A percentile compares a stretch with the other conserved stretches of the same genome.
These are phyloP conservation scores for Agrochola macilenta DNA, from an alignment of 2,888 invertebrate species.

Conservation along the genomic window DNA sequence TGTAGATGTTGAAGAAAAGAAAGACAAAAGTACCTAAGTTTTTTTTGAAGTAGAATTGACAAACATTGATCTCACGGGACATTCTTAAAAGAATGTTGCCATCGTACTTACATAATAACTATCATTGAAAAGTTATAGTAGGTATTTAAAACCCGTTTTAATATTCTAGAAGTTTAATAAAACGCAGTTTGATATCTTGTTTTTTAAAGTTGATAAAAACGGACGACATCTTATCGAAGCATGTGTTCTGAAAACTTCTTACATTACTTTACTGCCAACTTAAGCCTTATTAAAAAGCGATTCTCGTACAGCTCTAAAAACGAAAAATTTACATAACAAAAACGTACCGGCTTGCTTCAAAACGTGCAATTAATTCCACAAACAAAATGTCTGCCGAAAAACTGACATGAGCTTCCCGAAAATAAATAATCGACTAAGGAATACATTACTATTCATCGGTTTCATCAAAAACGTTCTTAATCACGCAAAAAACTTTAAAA, in stretches of 20 bases:
- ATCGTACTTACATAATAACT: too few relatives aligned
- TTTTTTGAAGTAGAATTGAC: neutral
- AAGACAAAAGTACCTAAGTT: neutral
- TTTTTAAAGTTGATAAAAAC: conserved; percentile 12
- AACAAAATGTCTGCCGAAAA: conserved; percentile 66
- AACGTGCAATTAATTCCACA: conserved; percentile 64
- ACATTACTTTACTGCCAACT: conserved; percentile 32
- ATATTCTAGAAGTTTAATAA: neutral
- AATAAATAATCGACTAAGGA: conserved; percentile 63
- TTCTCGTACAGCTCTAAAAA: conserved; percentile 52
- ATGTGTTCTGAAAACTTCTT: conserved; percentile 4
- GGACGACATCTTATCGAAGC: neutral
- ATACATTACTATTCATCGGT: conserved; percentile 80
- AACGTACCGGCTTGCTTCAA: conserved; percentile 49
- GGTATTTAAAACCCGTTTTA: neutral
- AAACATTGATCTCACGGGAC: neutral
- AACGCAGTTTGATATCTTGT: neutral
- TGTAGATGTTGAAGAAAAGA: neutral
- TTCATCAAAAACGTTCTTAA: conserved; percentile 72
- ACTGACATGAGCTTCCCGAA: conserved; percentile 72
- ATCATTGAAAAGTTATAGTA: too few relatives aligned
- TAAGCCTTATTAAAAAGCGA: conserved; percentile 54
- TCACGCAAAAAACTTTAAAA: conserved; percentile 75
- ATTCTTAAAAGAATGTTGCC: neutral
- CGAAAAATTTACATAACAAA: conserved; percentile 53